Base-by-base conservation (phyloP, 2,113 vertebrate genomes). In the Pelusios castaneus region DNA sequence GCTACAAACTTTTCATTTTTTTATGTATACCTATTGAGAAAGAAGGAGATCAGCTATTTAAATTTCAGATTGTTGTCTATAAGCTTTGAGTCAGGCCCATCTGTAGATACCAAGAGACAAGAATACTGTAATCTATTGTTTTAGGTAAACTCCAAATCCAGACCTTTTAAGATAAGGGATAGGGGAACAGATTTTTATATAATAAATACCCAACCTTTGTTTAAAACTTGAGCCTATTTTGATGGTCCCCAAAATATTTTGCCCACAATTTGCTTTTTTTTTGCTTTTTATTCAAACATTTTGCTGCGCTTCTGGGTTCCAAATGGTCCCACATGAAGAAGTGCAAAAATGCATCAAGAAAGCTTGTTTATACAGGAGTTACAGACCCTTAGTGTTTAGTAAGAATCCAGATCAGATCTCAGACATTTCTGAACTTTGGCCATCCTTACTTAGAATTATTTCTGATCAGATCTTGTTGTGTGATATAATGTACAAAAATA, bases 41-140 rank as follows among this genome's bases (percentile, higher is more conserved):
- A 79, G 0, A 3, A 1, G 4, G 0, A 38, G 24, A 70, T 82
- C n/a, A 81, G 2, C 16, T 27, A 34, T 21, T 5, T 43, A 81
- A 5, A 1, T 19, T 88, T 83, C 38, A 80, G 81, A 16, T 6
- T 93, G 10, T 8, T 89, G 34, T 11, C 11, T 80, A 24, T 25
- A 80, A 38, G 21, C n/a, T 41, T 41, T 73, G n/a, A 21, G 22
- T 70, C 67, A 73, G 4, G 10, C 14, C 67, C 67, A 70, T 38
- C n/a, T 70, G n/a, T 14, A 43, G 63, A 19, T 67, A 67, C n/a
- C n/a, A 67, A 67, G 11, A 43, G 38, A 24, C 21, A 43, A 75
- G 10, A 10, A 19, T 43, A 43, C 5, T 10, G 38, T 75, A 24
- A 43, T 27, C 11, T 38, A 43, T 75, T 75, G 38, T 75, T 41